Evolutionary conservation across 2,888 invertebrate species (phyloP), one percentile per base, ranked within the genome.

Genomic region (Lasioglossum zephyrum): DNA sequence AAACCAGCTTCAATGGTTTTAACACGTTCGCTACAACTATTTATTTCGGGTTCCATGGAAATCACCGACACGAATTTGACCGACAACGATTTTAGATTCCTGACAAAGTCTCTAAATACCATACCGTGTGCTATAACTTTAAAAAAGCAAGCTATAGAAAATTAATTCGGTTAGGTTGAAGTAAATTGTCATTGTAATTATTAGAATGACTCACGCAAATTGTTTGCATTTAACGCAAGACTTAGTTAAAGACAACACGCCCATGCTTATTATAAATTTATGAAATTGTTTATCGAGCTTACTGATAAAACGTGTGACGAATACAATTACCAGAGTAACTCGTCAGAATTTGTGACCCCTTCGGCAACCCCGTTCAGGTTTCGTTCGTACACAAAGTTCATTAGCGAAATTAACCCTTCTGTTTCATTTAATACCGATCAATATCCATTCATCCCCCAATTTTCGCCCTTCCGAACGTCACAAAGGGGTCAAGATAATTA

Each of bases 331-430:
- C 66, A 9, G 22, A 22, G 36, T 1, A 22, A 66, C 66, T 36
- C 66, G 18, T 66, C 66, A 36, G 36, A 66, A 66, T 66, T 26
- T 31, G 63, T 36, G 2, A 63, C 31, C 63, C 31, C 63, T 63
- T 36, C 36, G 22, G 18, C 18, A 63, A 31, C 66, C 36, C 22
- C 5, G 16, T 6, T 9, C 36, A 36, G 36, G 31, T 16, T 66
- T 16, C 66, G 36, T 18, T 18, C 36, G 22, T 36, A 66, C 36
- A 18, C 66, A 66, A 66, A 66, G 36, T 66, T 66, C 66, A 36
- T 66, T 66, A 66, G 66, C 36, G n/a, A 69, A 69, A 69, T 69
- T 69, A 69, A 39, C 69, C 69, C 74, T 78, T 63, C 81, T 63
- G 26, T 44, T 63, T 77, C 73, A 77, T 49, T 41, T 26, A 41